Evolutionary conservation across 1,140 invertebrate species (phyloP), one percentile per base, ranked within the genome.

Genomic region (Drosophila serrata): DNA sequence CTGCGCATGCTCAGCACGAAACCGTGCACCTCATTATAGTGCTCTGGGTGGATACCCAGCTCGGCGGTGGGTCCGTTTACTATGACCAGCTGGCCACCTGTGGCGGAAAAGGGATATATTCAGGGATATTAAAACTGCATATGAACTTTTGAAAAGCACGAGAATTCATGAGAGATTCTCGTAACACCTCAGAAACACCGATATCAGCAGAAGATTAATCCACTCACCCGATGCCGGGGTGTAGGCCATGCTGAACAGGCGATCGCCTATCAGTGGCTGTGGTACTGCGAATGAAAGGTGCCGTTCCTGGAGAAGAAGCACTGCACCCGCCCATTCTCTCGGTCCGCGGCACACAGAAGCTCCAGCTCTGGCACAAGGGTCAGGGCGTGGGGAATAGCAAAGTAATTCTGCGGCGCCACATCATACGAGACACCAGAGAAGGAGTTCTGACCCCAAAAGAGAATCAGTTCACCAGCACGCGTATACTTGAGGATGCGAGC

Each of bases 241-340:
- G 87, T 97, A 97, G 11, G 95, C 95, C 55, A 97, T 94, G 73
- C 95, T 95, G 82, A 95, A 97, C 15, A 97, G 81, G 64, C 94
- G 93, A 57, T 94, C 92, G 2, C 96, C 96, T 31, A 97, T 94
- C 13, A 93, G 92, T 93, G 93, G 91, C 93, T 93, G 79, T 94
- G 93, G 88, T 95, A 94, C 90, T 94, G 92, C 73, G 94, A 94
- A 42, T 94, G 91, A 81, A 95, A 96, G 13, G 94, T 94, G 42
- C 96, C 96, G 78, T 95, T 95, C 37, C 88, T 93, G 2, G 94
- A 93, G 63, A 93, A 93, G 93, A 96, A 99, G 92, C 96, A 98
- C 60, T 96, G 95, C 39, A 98, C 95, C 78, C 98, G 94, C n/a
- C 96, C 96, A 90, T 98, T 96, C 93, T 99, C 98, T 78, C 98